A percentile compares a stretch with the other conserved stretches of the same genome.
Evolutionary conservation across 2,113 vertebrate species (phyloP).

Genomic region (Sminthopsis crassicaudata): DNA sequence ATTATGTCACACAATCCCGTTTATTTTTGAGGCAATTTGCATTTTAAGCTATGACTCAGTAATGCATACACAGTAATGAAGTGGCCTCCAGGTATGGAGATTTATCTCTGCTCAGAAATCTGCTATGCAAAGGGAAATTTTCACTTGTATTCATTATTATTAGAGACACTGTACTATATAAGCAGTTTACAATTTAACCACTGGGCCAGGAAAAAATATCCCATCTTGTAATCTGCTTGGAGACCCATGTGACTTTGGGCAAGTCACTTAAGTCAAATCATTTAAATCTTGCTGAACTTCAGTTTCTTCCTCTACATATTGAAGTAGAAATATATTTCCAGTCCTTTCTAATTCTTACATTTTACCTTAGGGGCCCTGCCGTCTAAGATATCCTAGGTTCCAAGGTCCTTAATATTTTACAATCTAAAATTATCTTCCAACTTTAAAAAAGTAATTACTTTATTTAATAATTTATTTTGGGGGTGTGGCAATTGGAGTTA

Average conservation of each 20-base stretch:
- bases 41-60: slow-evolving; percentile 47
- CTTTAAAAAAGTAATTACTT: not conserved
- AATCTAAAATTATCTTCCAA: not conserved
- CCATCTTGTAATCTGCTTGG: not conserved
- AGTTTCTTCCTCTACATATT: not conserved
- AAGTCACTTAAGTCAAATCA: slow-evolving; percentile 23
- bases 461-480: too few species aligned
- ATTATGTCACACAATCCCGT: slow-evolving; percentile 64
- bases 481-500: too few species aligned
- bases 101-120: slow-evolving; percentile 50
- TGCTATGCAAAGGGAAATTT: slow-evolving; percentile 26
- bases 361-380: not conserved
- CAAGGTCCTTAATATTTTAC: not conserved
- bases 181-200: not conserved
- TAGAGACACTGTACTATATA: not conserved
- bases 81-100: slow-evolving; percentile 67
- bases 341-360: not conserved
- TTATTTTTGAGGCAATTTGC: slow-evolving; percentile 68
- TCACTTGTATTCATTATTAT: slow-evolving; percentile 33
- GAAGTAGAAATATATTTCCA: not conserved
- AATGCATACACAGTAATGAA: slow-evolving; percentile 52
- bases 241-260: not conserved
- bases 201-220: not conserved
- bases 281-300: not conserved
- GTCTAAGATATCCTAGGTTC: not conserved